Conservation (phyloP, 2,113 vertebrate species). For the Orthonyx spaldingii region DNA sequence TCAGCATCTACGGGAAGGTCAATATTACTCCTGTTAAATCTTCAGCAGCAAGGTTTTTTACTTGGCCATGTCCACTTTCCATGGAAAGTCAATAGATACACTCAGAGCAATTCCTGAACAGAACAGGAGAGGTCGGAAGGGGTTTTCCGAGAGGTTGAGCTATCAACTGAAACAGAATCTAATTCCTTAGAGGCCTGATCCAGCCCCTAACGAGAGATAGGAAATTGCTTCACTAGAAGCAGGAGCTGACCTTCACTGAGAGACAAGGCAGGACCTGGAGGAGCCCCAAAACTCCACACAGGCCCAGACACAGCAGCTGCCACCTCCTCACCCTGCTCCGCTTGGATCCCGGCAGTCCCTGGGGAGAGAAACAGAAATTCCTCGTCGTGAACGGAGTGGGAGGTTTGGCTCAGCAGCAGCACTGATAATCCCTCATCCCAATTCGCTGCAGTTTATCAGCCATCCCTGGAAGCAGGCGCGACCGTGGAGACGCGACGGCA, state of each 20-base stretch:
- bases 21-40: neutral
- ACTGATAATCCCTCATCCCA: neutral
- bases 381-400: fast-evolving
- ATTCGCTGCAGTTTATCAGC: neutral
- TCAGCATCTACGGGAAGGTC: neutral
- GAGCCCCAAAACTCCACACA: neutral
- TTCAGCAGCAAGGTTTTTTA: neutral
- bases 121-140: neutral
- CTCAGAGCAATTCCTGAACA: neutral
- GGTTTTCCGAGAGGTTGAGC: neutral
- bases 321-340: neutral
- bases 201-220: neutral
- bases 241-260: neutral
- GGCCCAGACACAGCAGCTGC: neutral
- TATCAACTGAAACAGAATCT: neutral
- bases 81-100: neutral
- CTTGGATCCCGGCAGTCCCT: neutral
- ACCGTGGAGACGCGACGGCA: neutral
- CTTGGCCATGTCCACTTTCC: neutral
- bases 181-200: neutral
- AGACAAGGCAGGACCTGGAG: neutral
- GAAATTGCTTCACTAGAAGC: neutral
- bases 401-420: neutral
- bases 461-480: neutral
- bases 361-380: neutral